Evolutionary conservation across 2,113 vertebrate genomes (phyloP).

Genomic region (Bufo gargarizans): DNA sequence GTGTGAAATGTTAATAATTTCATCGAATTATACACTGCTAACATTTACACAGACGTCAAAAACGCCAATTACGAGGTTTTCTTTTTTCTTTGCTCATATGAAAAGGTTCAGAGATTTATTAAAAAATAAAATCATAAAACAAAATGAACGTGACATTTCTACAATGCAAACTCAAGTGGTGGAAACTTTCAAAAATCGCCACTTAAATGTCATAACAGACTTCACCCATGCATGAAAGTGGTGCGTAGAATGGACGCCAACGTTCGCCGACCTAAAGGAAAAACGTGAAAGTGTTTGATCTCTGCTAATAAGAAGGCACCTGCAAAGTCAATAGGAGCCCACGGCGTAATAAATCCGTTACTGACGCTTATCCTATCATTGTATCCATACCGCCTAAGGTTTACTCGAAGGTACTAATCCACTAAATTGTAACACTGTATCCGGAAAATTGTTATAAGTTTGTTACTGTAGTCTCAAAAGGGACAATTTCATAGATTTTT

Average conservation of each 20-base stretch:
- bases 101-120: not conserved
- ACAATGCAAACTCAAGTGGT: not conserved
- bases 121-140: not conserved
- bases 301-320: not conserved
- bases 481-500: not conserved
- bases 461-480: not conserved
- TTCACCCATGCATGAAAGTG: not conserved
- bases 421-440: too few species aligned
- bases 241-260: not conserved
- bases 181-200: not conserved
- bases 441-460: not conserved
- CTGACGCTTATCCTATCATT: not conserved
- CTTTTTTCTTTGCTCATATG: not conserved
- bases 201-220: not conserved
- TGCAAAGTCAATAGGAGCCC: not conserved
- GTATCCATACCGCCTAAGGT: not conserved
- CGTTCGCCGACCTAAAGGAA: not conserved
- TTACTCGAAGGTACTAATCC: too few species aligned
- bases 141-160: constrained; percentile 30
- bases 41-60: not conserved
- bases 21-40: constrained; percentile 21
- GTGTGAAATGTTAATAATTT: not conserved
- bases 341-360: not conserved
- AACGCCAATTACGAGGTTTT: constrained; percentile 18
- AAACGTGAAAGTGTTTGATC: not conserved